Conservation (phyloP, 2,113 vertebrate species). For the Aspidoscelis tigris region DNA sequence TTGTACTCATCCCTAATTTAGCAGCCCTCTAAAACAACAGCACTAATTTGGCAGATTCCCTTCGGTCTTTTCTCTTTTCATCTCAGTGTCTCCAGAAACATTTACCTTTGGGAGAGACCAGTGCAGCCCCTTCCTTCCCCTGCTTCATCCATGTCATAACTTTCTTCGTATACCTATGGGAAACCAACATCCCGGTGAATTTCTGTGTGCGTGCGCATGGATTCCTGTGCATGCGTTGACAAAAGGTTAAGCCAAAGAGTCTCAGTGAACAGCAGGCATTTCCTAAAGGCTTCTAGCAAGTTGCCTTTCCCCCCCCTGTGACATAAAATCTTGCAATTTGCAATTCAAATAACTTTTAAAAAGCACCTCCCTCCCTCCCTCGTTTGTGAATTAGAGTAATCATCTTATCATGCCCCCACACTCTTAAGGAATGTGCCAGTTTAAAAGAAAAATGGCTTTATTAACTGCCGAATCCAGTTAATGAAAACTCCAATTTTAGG, state of each 20-base stretch:
- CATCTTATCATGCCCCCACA: slow-evolving; percentile 25
- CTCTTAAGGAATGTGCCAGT: slow-evolving; percentile 64
- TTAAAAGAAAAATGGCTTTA: slow-evolving; percentile 75
- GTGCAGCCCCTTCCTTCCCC: background rate
- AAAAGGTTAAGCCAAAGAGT: background rate
- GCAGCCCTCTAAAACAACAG: too few species aligned
- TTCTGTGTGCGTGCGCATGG: background rate
- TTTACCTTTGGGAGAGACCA: background rate
- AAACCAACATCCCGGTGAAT: background rate
- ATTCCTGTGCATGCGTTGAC: background rate
- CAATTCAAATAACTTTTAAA: slow-evolving; percentile 41
- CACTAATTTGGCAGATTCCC: slow-evolving; percentile 8
- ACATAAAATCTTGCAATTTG: slow-evolving; percentile 11
- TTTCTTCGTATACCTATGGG: background rate
- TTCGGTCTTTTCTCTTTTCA: background rate
- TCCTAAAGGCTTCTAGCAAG: fast-evolving
- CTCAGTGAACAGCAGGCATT: slow-evolving; percentile 20
- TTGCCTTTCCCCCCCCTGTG: background rate
- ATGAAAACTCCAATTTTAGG: slow-evolving; percentile 75
- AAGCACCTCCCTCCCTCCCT: background rate
- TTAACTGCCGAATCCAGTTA: slow-evolving; percentile 74
- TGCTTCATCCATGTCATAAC: background rate
- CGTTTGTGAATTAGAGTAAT: slow-evolving; percentile 39
- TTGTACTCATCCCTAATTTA: too few species aligned
- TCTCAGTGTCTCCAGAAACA: background rate